Conservation (phyloP, 2,113 vertebrate genomes). For the Fregata magnificens region DNA sequence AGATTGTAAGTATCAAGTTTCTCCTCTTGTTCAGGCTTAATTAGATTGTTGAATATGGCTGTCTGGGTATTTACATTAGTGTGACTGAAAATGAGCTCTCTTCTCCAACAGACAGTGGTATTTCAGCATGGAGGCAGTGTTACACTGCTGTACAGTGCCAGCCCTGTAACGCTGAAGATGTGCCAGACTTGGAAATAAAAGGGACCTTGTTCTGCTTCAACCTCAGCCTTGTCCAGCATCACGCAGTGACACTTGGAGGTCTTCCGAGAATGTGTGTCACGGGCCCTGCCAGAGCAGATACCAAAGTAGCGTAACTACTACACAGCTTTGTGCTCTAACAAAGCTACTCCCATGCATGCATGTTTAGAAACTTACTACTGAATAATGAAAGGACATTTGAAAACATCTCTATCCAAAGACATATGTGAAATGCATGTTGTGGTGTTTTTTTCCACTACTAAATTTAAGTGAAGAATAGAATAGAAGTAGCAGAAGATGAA, state of each 20-base stretch:
- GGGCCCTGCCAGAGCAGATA: neutral
- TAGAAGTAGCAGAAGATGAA: neutral
- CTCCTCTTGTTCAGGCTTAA: neutral
- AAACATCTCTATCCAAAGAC: neutral
- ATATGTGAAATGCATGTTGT: neutral
- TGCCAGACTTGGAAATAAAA: neutral
- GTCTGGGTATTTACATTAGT: neutral
- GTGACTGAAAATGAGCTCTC: neutral
- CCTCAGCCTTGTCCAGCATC: neutral
- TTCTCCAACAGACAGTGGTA: neutral
- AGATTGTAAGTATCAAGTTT: neutral
- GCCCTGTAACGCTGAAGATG: neutral
- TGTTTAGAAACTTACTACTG: neutral
- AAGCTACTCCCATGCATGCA: neutral
- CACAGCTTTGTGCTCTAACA: neutral
- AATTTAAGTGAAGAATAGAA: neutral
- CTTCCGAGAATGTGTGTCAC: neutral
- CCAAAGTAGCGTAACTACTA: neutral
- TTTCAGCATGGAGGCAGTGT: neutral
- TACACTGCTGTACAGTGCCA: neutral
- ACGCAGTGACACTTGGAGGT: neutral
- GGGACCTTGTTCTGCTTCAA: conserved; percentile 1
- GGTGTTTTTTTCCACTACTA: neutral
- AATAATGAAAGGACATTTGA: neutral
- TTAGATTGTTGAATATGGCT: neutral